Evolutionary conservation across 2,888 invertebrate genomes (phyloP), one percentile per base, ranked within the genome.

Genomic region (Lasius fuliginosus): DNA sequence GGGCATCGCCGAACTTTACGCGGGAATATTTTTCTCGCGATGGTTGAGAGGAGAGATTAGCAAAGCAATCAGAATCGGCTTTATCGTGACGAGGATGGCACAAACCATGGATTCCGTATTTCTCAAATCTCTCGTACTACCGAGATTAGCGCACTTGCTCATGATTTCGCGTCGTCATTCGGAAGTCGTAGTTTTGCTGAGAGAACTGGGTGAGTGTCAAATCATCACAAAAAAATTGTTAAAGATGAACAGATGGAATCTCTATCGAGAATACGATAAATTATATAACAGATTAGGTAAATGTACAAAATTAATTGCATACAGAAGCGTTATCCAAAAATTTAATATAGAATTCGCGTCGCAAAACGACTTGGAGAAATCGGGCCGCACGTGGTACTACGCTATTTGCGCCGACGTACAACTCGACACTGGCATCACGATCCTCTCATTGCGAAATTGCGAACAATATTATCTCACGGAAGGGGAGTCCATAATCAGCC

Each of bases 331-430:
- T 53, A 27, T 27, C 49, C 1, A 12, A 60, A 81, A 81, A 23
- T 60, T 81, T 9, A 30, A 42, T 8, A 11, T 15, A 94, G 94
- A 94, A 88, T 92, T 92, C 40, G 84, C 91, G 42, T 91, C 92
- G 11, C 87, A 88, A 65, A 91, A 92, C 42, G 92, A 94, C 76
- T 86, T 92, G 84, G 94, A 94, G 85, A 94, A 94, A 91, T 93
- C 94, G 94, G 96, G 96, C 64, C 95, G 95, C 89, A 96, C 96
- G 0, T 96, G 96, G 96, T 97, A 96, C 91, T 96, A 96, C 91
- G 96, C 95, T 9, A 94, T 96, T 40, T 96, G 96, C 60, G 92
- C 96, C 53, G 95, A 96, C 73, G 94, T 97, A 49, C 95, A 96
- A 71, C 93, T 97, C 58, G 96, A 97, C 91, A 96, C 96, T 0